Evolutionary conservation across 2,113 vertebrate species (phyloP).

Genomic region (Heterochromis multidens): DNA sequence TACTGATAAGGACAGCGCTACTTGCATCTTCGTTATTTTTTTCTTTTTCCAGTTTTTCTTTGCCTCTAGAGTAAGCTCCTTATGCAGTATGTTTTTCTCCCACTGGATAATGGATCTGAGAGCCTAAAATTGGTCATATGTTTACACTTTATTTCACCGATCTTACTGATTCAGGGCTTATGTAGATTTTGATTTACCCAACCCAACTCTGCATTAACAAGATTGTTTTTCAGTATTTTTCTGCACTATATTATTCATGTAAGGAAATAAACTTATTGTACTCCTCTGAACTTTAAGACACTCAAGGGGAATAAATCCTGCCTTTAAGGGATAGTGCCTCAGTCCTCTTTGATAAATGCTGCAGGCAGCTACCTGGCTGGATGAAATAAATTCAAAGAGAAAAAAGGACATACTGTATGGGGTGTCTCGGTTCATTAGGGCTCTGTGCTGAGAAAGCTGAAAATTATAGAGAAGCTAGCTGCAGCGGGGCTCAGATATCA

Average conservation of each 20-base stretch:
- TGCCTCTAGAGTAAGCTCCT: conserved; percentile 47
- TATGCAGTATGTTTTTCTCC: conserved; percentile 23
- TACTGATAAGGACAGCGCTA: conserved; percentile 41
- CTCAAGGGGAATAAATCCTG: conserved; percentile 6
- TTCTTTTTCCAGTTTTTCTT: conserved; percentile 1
- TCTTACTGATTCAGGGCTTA: conserved; percentile 27
- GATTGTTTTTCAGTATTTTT: not conserved
- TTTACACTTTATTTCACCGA: conserved; percentile 6
- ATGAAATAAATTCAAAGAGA: conserved; percentile 54
- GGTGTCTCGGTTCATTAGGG: conserved; percentile 45
- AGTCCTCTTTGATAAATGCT: conserved; percentile 50
- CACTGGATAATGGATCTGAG: conserved; percentile 27
- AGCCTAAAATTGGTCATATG: conserved; percentile 6
- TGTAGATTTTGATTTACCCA: conserved; percentile 7
- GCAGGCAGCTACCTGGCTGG: conserved; percentile 29
- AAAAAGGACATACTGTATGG: conserved; percentile 11
- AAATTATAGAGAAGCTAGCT: conserved; percentile 17
- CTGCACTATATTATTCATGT: not conserved
- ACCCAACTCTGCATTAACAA: conserved; percentile 6
- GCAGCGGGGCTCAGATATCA: conserved; percentile 16
- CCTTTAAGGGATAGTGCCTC: not conserved
- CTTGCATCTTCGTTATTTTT: conserved; percentile 15
- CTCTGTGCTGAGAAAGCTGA: conserved; percentile 29
- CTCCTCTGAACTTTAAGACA: conserved; percentile 1
- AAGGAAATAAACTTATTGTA: conserved; percentile 8